These are phyloP conservation scores for Pandemis heparana DNA, from an alignment of 2,888 invertebrate genomes.

Conservation along the genomic window DNA sequence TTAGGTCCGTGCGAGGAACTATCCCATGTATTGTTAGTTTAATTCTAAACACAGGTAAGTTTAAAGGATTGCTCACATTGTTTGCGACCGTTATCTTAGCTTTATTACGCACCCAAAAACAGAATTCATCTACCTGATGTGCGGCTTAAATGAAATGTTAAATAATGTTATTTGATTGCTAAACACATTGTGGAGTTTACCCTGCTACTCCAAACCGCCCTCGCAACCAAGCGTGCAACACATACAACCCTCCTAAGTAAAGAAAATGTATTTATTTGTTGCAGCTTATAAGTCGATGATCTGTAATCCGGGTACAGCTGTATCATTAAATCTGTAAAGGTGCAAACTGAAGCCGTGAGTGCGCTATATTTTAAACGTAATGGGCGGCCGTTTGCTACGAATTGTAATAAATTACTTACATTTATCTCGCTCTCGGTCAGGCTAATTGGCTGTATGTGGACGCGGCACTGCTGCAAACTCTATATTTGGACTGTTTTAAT, in stretches of 20 bases:
- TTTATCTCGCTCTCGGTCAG: slow-evolving; percentile 71
- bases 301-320: slow-evolving; percentile 46
- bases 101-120: slow-evolving; percentile 12
- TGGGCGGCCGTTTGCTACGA: slow-evolving; percentile 68
- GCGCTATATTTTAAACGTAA: slow-evolving; percentile 78
- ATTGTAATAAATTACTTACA: slow-evolving; percentile 78
- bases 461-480: slow-evolving; percentile 44
- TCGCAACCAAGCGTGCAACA: not conserved
- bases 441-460: slow-evolving; percentile 72
- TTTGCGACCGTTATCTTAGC: not conserved
- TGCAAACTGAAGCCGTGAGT: slow-evolving; percentile 60
- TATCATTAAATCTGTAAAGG: slow-evolving; percentile 60
- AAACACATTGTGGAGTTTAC: not conserved
- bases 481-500: slow-evolving; percentile 27
- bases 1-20: slow-evolving; percentile 53
- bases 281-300: slow-evolving; percentile 38
- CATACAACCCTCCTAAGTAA: not conserved
- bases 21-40: slow-evolving; percentile 43
- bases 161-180: not conserved
- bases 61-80: slow-evolving; percentile 13
- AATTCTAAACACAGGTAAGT: slow-evolving; percentile 29
- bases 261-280: slow-evolving; percentile 39
- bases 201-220: not conserved
- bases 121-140: not conserved
- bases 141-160: not conserved